These are phyloP conservation scores for Harpagifer antarcticus DNA, from an alignment of 2,797 vertebrate genomes.

Conservation along the genomic window DNA sequence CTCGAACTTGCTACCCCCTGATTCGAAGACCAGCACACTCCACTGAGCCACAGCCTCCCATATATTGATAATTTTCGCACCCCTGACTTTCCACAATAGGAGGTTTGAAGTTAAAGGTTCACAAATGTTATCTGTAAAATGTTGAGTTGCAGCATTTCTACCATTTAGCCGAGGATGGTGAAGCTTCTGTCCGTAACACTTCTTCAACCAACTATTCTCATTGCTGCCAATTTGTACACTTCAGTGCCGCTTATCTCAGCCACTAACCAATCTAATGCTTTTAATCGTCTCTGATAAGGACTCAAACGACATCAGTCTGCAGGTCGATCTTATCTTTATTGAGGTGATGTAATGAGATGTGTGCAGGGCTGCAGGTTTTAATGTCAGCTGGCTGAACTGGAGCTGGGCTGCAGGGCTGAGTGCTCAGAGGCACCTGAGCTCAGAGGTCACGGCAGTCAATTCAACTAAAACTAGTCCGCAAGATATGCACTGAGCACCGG, in stretches of 20 bases:
- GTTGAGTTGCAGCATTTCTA: too few relatives aligned
- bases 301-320: background rate
- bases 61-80: too few relatives aligned
- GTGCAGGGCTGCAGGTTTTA: slow-evolving; percentile 25
- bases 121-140: too few relatives aligned
- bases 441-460: background rate
- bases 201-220: background rate
- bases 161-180: background rate
- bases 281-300: background rate
- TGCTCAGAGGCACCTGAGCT: slow-evolving; percentile 1
- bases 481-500: background rate
- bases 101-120: too few relatives aligned
- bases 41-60: too few relatives aligned
- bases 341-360: background rate
- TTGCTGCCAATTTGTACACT: background rate
- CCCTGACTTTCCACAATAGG: too few relatives aligned
- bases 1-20: too few relatives aligned
- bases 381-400: slow-evolving; percentile 10
- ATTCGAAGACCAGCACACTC: too few relatives aligned
- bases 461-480: background rate
- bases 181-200: background rate
- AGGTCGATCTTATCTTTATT: background rate
- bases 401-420: background rate
- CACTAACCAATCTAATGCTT: background rate
- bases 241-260: background rate